A percentile compares a stretch with the other conserved stretches of the same genome.
phyloP scores from a whole-genome alignment of 1,140 invertebrate species.

The Aleiodes sp. region DNA sequence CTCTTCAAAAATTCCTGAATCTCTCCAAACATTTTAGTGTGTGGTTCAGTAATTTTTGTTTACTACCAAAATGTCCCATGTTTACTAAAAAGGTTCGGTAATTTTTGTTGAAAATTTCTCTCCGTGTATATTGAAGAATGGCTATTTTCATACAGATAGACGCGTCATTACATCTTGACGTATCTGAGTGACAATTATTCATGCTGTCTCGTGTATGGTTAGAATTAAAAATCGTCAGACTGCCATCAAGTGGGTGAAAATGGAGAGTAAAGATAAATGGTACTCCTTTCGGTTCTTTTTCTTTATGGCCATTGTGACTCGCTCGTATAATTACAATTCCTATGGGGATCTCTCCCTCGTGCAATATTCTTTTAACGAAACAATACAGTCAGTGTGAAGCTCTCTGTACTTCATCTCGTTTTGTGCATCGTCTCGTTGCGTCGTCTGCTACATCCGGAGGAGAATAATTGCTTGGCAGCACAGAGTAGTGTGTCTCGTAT shows the following conservation, averaged over 20 bases:
- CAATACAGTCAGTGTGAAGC: neutral
- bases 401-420: neutral
- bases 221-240: slow-evolving; percentile 17
- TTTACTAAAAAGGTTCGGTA: too few relatives aligned
- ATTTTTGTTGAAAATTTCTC: too few relatives aligned
- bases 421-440: neutral
- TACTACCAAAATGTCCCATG: too few relatives aligned
- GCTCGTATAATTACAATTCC: slow-evolving; percentile 17
- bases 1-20: too few relatives aligned
- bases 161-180: too few relatives aligned
- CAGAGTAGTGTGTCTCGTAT: too few relatives aligned
- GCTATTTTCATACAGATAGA: too few relatives aligned
- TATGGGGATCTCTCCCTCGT: neutral
- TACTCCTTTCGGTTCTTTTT: neutral
- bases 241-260: neutral
- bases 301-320: slow-evolving; percentile 23
- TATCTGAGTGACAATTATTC: too few relatives aligned
- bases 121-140: too few relatives aligned
- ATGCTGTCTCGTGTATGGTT: neutral
- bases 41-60: too few relatives aligned
- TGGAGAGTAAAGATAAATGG: neutral
- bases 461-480: too few relatives aligned
- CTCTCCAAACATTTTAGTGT: too few relatives aligned
- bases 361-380: slow-evolving; percentile 6
- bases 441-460: neutral